Evolutionary conservation across 2,888 invertebrate genomes (phyloP).

Genomic region (Pollenia angustigena): DNA sequence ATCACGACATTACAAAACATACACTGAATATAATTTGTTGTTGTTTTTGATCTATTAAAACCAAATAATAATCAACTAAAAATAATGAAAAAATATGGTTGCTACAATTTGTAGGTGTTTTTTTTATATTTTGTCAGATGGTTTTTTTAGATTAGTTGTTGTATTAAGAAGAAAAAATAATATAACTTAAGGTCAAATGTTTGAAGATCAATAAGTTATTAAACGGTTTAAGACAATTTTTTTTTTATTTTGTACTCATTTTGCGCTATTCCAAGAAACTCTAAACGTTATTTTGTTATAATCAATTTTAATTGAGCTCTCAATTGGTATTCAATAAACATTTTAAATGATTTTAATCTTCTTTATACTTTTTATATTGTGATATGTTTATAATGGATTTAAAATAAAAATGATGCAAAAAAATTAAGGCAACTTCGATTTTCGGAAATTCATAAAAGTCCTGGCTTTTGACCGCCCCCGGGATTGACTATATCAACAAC

Average conservation of each 20-base stretch:
- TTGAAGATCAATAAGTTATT: slow-evolving; percentile 32
- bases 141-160: slow-evolving; percentile 37
- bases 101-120: slow-evolving; percentile 29
- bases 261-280: slow-evolving; percentile 9
- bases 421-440: not conserved
- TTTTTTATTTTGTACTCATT: slow-evolving; percentile 10
- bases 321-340: slow-evolving; percentile 61
- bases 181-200: slow-evolving; percentile 57
- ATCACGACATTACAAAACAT: slow-evolving; percentile 25
- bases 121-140: slow-evolving; percentile 9
- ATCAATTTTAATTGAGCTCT: slow-evolving; percentile 41
- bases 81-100: not conserved
- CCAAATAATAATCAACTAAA: slow-evolving; percentile 27
- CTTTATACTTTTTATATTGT: slow-evolving; percentile 18
- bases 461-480: no score
- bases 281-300: slow-evolving; percentile 14
- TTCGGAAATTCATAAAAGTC: no score
- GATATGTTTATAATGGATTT: slow-evolving; percentile 45
- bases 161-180: slow-evolving; percentile 17
- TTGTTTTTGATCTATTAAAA: slow-evolving; percentile 27
- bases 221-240: slow-evolving; percentile 1
- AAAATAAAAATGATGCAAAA: slow-evolving; percentile 15
- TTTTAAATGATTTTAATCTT: slow-evolving; percentile 31
- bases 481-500: no score
- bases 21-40: slow-evolving; percentile 5